These are phyloP conservation scores for Neogale vison DNA, from an alignment of 2,113 vertebrate genomes.

Conservation along the genomic window DNA sequence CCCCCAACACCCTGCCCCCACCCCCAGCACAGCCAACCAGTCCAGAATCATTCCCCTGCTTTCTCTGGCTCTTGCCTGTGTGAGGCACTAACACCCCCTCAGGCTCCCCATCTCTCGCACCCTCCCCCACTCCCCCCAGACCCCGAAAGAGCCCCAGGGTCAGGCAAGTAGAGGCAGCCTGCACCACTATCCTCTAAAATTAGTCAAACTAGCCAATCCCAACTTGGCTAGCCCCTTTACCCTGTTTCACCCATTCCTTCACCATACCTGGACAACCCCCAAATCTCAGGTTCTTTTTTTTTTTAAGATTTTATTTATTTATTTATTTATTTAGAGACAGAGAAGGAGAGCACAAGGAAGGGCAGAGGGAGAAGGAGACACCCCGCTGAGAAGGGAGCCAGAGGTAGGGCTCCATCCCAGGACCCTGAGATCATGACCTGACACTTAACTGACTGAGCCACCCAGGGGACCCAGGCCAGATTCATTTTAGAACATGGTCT, in stretches of 20 bases:
- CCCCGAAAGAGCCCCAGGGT: neutral
- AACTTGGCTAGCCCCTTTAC: neutral
- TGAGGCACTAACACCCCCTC: neutral
- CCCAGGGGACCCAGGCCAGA: neutral
- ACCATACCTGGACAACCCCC: neutral
- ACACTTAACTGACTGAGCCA: no score
- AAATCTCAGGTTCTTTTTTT: neutral
- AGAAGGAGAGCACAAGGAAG: no score
- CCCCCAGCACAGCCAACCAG: neutral
- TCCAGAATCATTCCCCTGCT: neutral
- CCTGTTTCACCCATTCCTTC: neutral
- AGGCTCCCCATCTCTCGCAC: rapidly evolving
- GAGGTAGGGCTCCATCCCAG: no score
- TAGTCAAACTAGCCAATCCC: neutral
- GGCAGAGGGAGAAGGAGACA: no score
- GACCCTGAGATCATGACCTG: no score
- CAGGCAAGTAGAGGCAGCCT: no score
- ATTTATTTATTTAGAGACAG: no score
- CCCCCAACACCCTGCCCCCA: neutral
- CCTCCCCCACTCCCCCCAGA: rapidly evolving
- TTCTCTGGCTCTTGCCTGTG: neutral
- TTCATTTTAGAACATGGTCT: neutral
- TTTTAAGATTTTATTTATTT: no score
- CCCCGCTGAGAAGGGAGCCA: no score
- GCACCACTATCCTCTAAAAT: neutral